phyloP scores from a whole-genome alignment of 1,140 invertebrate genomes.

The Bathynomus jamesi region DNA sequence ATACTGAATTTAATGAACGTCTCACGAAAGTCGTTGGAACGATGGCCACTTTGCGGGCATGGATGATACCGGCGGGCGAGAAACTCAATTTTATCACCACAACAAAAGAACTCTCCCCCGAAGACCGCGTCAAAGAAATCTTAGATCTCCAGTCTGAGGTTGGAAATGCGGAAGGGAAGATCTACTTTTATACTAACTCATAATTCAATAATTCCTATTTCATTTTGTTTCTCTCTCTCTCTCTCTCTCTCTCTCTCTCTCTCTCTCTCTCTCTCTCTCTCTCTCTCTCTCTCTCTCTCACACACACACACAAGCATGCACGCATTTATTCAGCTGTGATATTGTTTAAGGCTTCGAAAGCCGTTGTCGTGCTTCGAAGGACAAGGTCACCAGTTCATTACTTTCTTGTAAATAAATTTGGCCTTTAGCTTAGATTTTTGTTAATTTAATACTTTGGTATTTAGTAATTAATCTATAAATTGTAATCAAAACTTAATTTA shows the following conservation, averaged over 20 bases:
- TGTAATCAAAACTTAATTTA: too few relatives aligned
- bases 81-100: constrained; percentile 37
- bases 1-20: constrained; percentile 29
- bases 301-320: too few relatives aligned
- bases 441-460: too few relatives aligned
- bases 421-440: too few relatives aligned
- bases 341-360: too few relatives aligned
- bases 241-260: neutral
- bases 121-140: constrained; percentile 38
- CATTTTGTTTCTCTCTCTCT: neutral
- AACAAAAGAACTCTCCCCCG: constrained; percentile 33
- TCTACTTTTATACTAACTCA: neutral
- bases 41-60: constrained; percentile 27
- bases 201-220: neutral
- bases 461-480: too few relatives aligned
- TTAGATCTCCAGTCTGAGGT: constrained; percentile 37
- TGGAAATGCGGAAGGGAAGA: neutral
- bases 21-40: constrained; percentile 31
- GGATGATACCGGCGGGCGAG: constrained; percentile 36
- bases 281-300: neutral
- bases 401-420: too few relatives aligned
- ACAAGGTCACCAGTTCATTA: too few relatives aligned
- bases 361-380: too few relatives aligned
- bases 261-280: neutral
- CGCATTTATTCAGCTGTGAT: too few relatives aligned